phyloP scores from a whole-genome alignment of 2,797 vertebrate species.

The Dryobates pubescens region DNA sequence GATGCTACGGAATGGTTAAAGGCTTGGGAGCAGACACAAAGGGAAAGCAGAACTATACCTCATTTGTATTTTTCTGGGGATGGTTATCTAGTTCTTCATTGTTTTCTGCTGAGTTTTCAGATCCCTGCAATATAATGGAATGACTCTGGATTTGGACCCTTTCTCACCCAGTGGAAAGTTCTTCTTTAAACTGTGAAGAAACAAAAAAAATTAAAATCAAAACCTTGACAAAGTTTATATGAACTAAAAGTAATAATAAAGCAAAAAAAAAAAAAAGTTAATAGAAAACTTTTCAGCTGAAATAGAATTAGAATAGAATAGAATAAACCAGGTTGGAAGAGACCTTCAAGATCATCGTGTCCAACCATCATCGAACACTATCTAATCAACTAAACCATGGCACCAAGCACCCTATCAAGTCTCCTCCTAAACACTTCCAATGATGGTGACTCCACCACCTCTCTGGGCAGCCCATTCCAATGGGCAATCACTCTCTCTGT shows the following conservation, averaged over 20 bases:
- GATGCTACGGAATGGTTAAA: conserved; percentile 36
- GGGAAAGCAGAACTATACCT: neutral
- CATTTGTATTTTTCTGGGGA: neutral
- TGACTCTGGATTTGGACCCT: neutral
- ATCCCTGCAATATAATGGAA: neutral
- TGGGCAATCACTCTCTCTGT: no score
- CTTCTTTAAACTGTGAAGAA: neutral
- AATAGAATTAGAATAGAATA: neutral
- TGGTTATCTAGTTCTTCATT: neutral
- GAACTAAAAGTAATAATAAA: neutral
- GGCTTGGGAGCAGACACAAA: neutral
- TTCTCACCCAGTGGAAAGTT: neutral
- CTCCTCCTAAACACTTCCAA: no score
- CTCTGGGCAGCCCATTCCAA: no score
- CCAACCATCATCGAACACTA: no score
- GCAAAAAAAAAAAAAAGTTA: neutral
- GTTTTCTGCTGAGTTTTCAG: neutral
- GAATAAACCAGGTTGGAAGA: no score
- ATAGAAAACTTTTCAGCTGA: neutral
- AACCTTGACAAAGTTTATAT: neutral
- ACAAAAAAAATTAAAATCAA: neutral
- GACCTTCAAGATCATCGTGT: no score
- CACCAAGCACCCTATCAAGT: no score
- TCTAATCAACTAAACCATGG: no score
- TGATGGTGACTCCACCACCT: no score